Evolutionary conservation across 2,113 vertebrate species (phyloP).

Genomic region (Coptodon rendalli): DNA sequence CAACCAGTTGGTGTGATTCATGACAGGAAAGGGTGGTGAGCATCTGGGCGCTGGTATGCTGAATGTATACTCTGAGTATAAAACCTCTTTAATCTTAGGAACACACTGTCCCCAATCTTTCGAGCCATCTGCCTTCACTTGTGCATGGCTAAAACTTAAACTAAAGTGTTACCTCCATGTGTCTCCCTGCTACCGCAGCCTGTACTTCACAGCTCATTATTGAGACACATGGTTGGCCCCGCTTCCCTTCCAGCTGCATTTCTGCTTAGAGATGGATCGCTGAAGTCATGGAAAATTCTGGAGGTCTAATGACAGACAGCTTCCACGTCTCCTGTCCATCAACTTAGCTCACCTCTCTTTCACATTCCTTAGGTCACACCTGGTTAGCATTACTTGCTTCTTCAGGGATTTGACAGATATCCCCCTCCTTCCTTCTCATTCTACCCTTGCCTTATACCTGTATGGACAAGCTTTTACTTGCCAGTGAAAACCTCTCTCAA

Average conservation of each 20-base stretch:
- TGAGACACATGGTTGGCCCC: neutral
- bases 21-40: neutral
- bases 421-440: neutral
- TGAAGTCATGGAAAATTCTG: constrained; percentile 55
- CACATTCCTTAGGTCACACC: constrained; percentile 45
- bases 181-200: neutral
- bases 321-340: constrained; percentile 40
- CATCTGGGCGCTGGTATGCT: neutral
- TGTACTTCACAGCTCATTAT: constrained; percentile 39
- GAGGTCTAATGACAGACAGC: constrained; percentile 40
- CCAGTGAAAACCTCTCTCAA: constrained; percentile 8
- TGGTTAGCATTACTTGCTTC: constrained; percentile 20
- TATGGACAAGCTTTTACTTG: constrained; percentile 39
- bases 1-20: constrained; percentile 8
- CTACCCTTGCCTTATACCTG: constrained; percentile 8
- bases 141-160: neutral
- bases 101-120: neutral
- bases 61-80: neutral
- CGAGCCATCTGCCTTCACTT: constrained; percentile 12
- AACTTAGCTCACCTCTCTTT: neutral
- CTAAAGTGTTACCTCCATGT: neutral
- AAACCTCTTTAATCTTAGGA: constrained; percentile 11
- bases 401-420: constrained; percentile 27
- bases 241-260: constrained; percentile 27
- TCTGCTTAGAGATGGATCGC: neutral